phyloP scores from a whole-genome alignment of 2,888 invertebrate genomes.

The Eilema griseolum region DNA sequence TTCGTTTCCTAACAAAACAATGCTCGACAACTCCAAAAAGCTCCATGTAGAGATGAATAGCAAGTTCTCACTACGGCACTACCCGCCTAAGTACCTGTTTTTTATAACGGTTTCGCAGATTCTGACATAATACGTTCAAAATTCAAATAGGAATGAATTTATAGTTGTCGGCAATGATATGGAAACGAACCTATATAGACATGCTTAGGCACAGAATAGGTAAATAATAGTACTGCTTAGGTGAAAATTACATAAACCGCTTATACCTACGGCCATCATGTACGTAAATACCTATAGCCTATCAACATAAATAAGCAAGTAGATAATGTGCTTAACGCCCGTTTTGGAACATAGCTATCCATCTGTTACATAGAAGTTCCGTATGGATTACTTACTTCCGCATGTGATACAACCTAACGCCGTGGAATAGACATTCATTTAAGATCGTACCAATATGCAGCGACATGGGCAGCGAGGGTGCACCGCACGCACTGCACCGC shows the following conservation, averaged over 20 bases:
- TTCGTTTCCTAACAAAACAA: constrained; percentile 7
- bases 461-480: constrained; percentile 5
- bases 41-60: background rate
- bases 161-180: too few relatives aligned
- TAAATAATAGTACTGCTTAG: too few relatives aligned
- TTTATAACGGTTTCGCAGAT: background rate
- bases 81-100: too few relatives aligned
- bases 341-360: background rate
- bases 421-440: background rate
- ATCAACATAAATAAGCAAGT: too few relatives aligned
- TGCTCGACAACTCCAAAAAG: background rate
- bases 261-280: too few relatives aligned
- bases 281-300: too few relatives aligned
- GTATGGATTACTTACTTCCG: background rate
- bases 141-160: too few relatives aligned
- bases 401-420: background rate
- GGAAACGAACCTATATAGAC: background rate
- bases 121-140: constrained; percentile 15
- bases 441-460: background rate
- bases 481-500: background rate
- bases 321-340: too few relatives aligned
- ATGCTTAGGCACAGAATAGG: too few relatives aligned
- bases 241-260: too few relatives aligned
- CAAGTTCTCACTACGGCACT: constrained; percentile 9
- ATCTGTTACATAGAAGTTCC: background rate